These are phyloP conservation scores for Aphrophora alni DNA, from an alignment of 2,888 invertebrate species.

Conservation along the genomic window DNA sequence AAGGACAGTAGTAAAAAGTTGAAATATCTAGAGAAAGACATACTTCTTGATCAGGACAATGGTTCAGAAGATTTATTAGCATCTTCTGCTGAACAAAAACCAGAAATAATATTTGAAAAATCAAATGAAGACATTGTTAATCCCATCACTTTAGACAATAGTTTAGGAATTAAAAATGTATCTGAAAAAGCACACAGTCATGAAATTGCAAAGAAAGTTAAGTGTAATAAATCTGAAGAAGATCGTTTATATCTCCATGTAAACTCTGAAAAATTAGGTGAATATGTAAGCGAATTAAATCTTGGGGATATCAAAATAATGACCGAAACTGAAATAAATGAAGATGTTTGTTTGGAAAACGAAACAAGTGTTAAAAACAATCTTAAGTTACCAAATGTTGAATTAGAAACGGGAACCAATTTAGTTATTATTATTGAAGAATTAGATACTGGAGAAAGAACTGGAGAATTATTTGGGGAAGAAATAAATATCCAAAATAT, in stretches of 20 bases:
- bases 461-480: neutral
- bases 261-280: slow-evolving; percentile 21
- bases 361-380: neutral
- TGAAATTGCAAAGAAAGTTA: neutral
- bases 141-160: too few relatives aligned
- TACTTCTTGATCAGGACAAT: neutral
- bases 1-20: neutral
- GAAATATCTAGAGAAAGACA: neutral
- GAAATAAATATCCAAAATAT: neutral
- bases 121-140: neutral
- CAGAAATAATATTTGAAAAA: neutral
- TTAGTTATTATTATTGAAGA: slow-evolving; percentile 35
- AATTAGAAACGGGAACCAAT: slow-evolving; percentile 27
- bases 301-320: neutral
- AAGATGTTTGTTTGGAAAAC: neutral
- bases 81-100: neutral
- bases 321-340: neutral
- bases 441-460: slow-evolving; percentile 6
- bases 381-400: slow-evolving; percentile 16
- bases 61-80: neutral
- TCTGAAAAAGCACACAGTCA: neutral
- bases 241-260: slow-evolving; percentile 32
- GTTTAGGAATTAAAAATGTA: too few relatives aligned
- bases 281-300: slow-evolving; percentile 17
- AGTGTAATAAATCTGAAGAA: neutral